A percentile compares a stretch with the other conserved stretches of the same genome.
Evolutionary conservation across 53 echinoderm and acorn worm species (phyloP).

Genomic region (Arbacia lixula): DNA sequence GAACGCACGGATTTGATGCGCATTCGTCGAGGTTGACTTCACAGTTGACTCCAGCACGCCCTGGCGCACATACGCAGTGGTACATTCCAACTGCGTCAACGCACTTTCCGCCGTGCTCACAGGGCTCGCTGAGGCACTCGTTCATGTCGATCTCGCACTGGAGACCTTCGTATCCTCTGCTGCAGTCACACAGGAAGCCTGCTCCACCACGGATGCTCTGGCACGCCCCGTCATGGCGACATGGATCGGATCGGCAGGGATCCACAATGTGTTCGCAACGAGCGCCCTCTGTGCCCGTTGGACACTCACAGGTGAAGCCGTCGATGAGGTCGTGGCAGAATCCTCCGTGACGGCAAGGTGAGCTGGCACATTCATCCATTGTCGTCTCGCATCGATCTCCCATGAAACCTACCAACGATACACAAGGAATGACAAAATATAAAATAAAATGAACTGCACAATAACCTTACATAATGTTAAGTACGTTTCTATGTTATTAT

Average conservation of each 20-base stretch:
- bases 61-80: slow-evolving; percentile 91
- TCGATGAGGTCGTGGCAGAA: slow-evolving; percentile 71
- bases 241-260: slow-evolving; percentile 78
- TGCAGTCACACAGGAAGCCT: slow-evolving; percentile 71
- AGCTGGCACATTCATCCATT: slow-evolving; percentile 82
- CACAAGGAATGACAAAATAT: neutral
- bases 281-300: slow-evolving; percentile 66
- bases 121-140: slow-evolving; percentile 84
- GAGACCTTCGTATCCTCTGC: slow-evolving; percentile 71
- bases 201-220: slow-evolving; percentile 7
- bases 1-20: slow-evolving; percentile 70
- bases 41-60: slow-evolving; percentile 76
- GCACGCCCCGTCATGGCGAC: slow-evolving; percentile 78
- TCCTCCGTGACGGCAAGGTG: slow-evolving; percentile 77
- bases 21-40: slow-evolving; percentile 82
- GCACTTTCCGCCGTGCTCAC: slow-evolving; percentile 87
- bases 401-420: slow-evolving; percentile 73
- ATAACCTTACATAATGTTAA: too few relatives aligned
- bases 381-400: slow-evolving; percentile 77
- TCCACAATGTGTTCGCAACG: slow-evolving; percentile 76
- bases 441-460: too few relatives aligned
- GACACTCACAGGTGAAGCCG: slow-evolving; percentile 76
- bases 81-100: slow-evolving; percentile 78
- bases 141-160: slow-evolving; percentile 74
- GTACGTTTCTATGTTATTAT: too few relatives aligned